Evolutionary conservation across 2,888 invertebrate species (phyloP).

Genomic region (Alloplasta piceator): DNA sequence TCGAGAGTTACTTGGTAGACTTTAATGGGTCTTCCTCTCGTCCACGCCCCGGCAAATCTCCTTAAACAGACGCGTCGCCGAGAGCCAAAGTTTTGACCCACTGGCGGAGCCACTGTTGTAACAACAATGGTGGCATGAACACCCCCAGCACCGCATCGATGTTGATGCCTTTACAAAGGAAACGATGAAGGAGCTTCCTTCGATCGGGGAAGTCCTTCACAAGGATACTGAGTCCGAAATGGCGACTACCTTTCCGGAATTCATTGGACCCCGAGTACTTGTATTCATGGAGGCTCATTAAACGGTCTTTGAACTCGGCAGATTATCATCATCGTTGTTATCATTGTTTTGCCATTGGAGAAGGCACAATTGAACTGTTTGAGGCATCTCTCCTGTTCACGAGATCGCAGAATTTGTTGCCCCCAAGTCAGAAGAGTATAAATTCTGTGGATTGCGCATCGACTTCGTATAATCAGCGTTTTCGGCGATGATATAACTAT

Average conservation of each 20-base stretch:
- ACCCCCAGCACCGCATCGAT: background rate
- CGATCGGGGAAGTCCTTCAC: no score
- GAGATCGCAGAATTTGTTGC: no score
- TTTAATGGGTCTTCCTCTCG: slow-evolving; percentile 42
- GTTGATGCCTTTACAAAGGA: background rate
- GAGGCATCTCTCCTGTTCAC: no score
- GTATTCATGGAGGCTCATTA: no score
- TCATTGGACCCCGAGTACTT: no score
- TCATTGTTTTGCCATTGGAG: no score
- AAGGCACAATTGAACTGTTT: no score
- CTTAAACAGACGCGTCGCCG: background rate
- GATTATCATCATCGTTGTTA: no score
- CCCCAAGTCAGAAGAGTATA: slow-evolving; percentile 2
- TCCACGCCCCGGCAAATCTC: background rate
- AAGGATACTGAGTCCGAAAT: no score
- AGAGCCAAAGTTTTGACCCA: slow-evolving; percentile 53
- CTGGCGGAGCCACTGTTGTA: slow-evolving; percentile 9
- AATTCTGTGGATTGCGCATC: slow-evolving; percentile 30
- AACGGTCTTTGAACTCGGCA: no score
- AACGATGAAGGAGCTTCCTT: no score
- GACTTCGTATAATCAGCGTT: slow-evolving; percentile 55
- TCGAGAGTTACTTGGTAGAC: slow-evolving; percentile 73
- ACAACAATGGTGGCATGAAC: background rate
- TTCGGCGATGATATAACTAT: slow-evolving; percentile 33
- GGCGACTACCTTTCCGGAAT: no score